phyloP scores from a whole-genome alignment of 1,140 invertebrate species.

The Tetramorium simillimum region DNA sequence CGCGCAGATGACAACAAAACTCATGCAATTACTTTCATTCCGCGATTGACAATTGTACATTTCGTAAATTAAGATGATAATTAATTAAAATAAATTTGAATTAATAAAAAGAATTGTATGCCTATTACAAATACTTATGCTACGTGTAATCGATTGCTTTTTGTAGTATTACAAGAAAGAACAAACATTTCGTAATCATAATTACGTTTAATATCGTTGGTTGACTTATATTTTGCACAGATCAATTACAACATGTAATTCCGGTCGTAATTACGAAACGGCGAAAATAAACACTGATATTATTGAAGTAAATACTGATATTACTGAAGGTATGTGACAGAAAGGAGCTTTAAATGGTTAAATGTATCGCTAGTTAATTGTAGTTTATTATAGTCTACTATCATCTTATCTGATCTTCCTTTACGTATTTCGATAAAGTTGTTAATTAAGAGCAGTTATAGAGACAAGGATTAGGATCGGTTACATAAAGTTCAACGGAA shows the following conservation, averaged over 20 bases:
- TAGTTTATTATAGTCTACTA: neutral
- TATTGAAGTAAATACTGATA: slow-evolving; percentile 13
- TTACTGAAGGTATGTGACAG: neutral
- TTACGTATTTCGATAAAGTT: neutral
- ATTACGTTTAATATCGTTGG: slow-evolving; percentile 21
- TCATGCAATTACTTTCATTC: neutral
- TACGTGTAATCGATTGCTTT: neutral
- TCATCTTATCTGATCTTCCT: neutral
- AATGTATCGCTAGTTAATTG: neutral
- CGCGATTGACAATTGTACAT: neutral
- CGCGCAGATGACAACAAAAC: no score
- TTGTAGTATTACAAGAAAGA: neutral
- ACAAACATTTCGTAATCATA: slow-evolving; percentile 20
- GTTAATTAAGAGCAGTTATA: neutral
- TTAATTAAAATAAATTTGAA: neutral
- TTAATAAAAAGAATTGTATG: neutral
- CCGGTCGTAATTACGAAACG: neutral
- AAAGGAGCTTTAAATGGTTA: neutral
- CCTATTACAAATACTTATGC: neutral
- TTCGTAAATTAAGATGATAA: neutral
- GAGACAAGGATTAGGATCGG: neutral
- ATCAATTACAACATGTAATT: slow-evolving; percentile 46
- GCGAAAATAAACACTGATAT: slow-evolving; percentile 34
- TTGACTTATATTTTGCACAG: neutral
- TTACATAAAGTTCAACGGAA: neutral